phyloP scores from a whole-genome alignment of 2,888 invertebrate species.

The Chalcis sispes region DNA sequence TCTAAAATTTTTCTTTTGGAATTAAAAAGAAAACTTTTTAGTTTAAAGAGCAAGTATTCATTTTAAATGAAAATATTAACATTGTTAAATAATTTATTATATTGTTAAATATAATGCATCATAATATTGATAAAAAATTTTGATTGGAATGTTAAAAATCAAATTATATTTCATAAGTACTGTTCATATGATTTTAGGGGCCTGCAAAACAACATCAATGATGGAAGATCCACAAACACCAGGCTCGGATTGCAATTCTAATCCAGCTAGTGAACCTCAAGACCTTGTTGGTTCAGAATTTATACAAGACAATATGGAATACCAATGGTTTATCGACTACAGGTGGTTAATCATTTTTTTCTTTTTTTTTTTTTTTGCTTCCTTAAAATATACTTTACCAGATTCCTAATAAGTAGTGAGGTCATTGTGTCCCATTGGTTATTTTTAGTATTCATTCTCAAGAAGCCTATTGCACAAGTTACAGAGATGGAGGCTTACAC shows the following conservation, averaged over 20 bases:
- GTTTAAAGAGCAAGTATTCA: no score
- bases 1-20: no score
- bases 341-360: constrained; percentile 78
- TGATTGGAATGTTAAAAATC: not conserved
- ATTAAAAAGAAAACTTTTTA: no score
- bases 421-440: constrained; percentile 45
- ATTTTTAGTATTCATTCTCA: constrained; percentile 41
- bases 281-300: constrained; percentile 80
- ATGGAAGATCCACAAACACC: constrained; percentile 77
- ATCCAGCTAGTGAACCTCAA: constrained; percentile 79
- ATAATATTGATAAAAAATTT: no score
- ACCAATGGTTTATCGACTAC: constrained; percentile 94
- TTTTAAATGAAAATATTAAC: no score
- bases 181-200: constrained; percentile 35
- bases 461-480: constrained; percentile 73
- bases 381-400: constrained; percentile 7
- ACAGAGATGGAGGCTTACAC: constrained; percentile 86
- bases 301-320: constrained; percentile 91
- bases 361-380: constrained; percentile 2
- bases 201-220: constrained; percentile 51
- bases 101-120: no score
- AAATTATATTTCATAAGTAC: not conserved
- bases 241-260: constrained; percentile 80
- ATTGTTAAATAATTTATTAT: no score
- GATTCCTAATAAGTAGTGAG: constrained; percentile 14